Conservation (phyloP, 2,113 vertebrate species). For the Ammodytes dubius region DNA sequence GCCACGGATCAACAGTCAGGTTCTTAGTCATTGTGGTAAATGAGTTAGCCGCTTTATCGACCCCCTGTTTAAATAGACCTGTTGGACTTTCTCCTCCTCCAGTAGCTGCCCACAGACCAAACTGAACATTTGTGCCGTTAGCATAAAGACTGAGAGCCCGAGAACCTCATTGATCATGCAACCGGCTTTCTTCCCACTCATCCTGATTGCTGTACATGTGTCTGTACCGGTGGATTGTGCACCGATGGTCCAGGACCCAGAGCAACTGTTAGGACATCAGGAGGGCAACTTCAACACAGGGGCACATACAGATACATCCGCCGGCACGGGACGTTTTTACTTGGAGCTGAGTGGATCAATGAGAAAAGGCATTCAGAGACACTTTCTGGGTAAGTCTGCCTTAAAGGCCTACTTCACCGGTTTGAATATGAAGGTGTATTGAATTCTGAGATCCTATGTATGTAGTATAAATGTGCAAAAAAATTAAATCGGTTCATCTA, state of each 20-base stretch:
- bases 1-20: constrained; percentile 36
- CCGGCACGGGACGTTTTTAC: not conserved
- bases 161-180: constrained; percentile 73
- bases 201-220: constrained; percentile 67
- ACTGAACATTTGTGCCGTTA: constrained; percentile 38
- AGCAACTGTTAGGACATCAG: constrained; percentile 11
- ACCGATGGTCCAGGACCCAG: constrained; percentile 27
- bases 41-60: constrained; percentile 79
- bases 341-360: constrained; percentile 64
- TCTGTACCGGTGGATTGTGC: constrained; percentile 65
- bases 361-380: constrained; percentile 78
- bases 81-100: constrained; percentile 81
- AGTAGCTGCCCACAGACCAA: constrained; percentile 45
- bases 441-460: too few species aligned
- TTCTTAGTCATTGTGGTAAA: constrained; percentile 70
- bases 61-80: constrained; percentile 77
- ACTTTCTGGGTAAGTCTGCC: constrained; percentile 87
- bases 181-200: constrained; percentile 66
- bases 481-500: too few species aligned
- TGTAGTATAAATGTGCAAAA: too few species aligned
- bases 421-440: too few species aligned
- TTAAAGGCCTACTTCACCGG: too few species aligned
- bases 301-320: not conserved
- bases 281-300: not conserved
- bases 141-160: constrained; percentile 8